phyloP scores from a whole-genome alignment of 2,797 vertebrate species.

The Diplodus sargus region DNA sequence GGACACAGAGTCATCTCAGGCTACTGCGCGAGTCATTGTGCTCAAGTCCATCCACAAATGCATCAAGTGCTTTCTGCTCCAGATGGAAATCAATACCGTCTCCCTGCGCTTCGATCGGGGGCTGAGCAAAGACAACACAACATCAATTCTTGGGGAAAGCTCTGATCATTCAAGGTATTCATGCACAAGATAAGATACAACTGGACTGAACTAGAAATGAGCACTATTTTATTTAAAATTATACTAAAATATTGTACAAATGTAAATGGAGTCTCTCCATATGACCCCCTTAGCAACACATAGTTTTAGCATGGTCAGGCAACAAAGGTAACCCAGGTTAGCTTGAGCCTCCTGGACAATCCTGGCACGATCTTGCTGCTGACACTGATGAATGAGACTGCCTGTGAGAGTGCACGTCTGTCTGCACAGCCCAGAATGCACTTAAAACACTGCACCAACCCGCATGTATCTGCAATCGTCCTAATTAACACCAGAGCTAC shows the following conservation, averaged over 20 bases:
- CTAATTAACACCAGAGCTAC: slow-evolving; percentile 60
- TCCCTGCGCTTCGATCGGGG: slow-evolving; percentile 50
- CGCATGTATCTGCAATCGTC: slow-evolving; percentile 24
- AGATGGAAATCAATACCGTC: slow-evolving; percentile 73
- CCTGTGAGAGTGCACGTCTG: background rate
- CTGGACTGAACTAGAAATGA: slow-evolving; percentile 10
- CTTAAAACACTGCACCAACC: slow-evolving; percentile 8
- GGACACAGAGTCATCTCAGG: slow-evolving; percentile 33
- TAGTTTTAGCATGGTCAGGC: slow-evolving; percentile 83
- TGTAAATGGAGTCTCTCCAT: background rate
- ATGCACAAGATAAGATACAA: slow-evolving; percentile 26
- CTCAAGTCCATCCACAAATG: slow-evolving; percentile 60
- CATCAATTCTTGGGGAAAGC: slow-evolving; percentile 46
- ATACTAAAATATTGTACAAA: no score
- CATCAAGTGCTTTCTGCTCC: slow-evolving; percentile 48
- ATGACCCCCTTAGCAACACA: background rate
- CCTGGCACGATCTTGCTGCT: slow-evolving; percentile 16
- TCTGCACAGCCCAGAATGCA: slow-evolving; percentile 15
- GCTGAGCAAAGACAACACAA: slow-evolving; percentile 39
- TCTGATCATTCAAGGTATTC: slow-evolving; percentile 47
- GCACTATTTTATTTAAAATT: background rate
- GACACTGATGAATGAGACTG: slow-evolving; percentile 80
- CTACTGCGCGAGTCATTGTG: slow-evolving; percentile 54
- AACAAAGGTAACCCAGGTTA: slow-evolving; percentile 64
- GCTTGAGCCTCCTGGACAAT: slow-evolving; percentile 65